Conservation (phyloP, 2,113 vertebrate species). For the Anguilla rostrata region DNA sequence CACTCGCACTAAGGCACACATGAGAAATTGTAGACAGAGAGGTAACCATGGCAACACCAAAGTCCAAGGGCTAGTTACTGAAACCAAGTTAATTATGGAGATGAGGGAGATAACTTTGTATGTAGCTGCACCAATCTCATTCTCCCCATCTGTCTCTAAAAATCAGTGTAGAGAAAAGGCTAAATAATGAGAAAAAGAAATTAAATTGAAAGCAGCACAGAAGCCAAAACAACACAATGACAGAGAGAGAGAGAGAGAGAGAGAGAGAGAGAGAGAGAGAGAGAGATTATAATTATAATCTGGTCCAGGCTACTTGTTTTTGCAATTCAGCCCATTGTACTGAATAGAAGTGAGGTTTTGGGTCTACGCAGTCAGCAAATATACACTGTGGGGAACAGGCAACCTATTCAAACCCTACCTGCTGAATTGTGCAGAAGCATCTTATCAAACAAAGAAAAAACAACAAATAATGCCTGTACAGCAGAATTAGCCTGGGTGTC, state of each 20-base stretch:
- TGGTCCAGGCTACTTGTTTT: neutral
- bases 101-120: slow-evolving; percentile 44
- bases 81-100: slow-evolving; percentile 56
- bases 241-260: slow-evolving; percentile 14
- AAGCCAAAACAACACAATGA: neutral
- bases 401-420: neutral
- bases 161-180: neutral
- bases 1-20: slow-evolving; percentile 21
- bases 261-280: slow-evolving; percentile 35
- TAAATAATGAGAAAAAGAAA: neutral
- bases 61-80: slow-evolving; percentile 53
- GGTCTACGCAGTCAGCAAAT: neutral
- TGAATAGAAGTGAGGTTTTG: neutral
- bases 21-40: slow-evolving; percentile 39
- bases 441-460: neutral
- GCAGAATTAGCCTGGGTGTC: neutral
- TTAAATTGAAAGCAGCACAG: slow-evolving; percentile 2
- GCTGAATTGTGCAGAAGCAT: too few relatives aligned
- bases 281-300: slow-evolving; percentile 38
- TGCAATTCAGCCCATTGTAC: slow-evolving; percentile 1
- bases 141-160: neutral
- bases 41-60: slow-evolving; percentile 48
- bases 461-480: neutral
- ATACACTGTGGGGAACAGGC: neutral
- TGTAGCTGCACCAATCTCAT: slow-evolving; percentile 31